These are phyloP conservation scores for Melanocharis versteri DNA, from an alignment of 2,113 vertebrate genomes.

Conservation along the genomic window DNA sequence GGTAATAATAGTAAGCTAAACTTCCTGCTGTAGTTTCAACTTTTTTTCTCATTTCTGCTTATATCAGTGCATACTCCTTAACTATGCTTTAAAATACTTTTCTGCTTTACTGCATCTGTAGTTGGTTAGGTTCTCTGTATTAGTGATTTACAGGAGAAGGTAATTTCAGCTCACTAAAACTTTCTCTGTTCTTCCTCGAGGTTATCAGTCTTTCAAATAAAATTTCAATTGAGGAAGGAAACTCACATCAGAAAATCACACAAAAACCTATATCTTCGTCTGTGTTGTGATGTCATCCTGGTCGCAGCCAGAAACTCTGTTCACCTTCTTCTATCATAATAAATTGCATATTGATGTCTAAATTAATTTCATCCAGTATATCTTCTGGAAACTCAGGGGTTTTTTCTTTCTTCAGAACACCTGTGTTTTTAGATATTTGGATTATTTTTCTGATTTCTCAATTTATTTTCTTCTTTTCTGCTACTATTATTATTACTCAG, in stretches of 20 bases:
- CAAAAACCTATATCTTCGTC: constrained; percentile 23
- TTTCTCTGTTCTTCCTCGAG: not conserved
- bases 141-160: not conserved
- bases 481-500: not conserved
- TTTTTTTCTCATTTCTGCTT: not conserved
- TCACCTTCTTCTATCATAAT: constrained; percentile 24
- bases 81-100: not conserved
- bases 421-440: constrained; percentile 27
- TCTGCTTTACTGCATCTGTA: not conserved
- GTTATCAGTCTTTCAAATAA: not conserved
- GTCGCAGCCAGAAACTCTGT: not conserved
- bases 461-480: not conserved
- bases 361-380: constrained; percentile 22
- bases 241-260: constrained; percentile 22
- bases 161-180: not conserved
- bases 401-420: constrained; percentile 18
- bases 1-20: not conserved
- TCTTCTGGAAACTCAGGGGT: not conserved
- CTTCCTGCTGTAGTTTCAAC: not conserved
- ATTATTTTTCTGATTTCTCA: constrained; percentile 4
- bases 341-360: constrained; percentile 21
- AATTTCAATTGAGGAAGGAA: constrained; percentile 31
- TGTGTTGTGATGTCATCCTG: constrained; percentile 17
- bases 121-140: not conserved
- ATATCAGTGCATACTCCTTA: not conserved